Evolutionary conservation across 2,888 invertebrate species (phyloP).

Genomic region (Ypsolopha sequella): DNA sequence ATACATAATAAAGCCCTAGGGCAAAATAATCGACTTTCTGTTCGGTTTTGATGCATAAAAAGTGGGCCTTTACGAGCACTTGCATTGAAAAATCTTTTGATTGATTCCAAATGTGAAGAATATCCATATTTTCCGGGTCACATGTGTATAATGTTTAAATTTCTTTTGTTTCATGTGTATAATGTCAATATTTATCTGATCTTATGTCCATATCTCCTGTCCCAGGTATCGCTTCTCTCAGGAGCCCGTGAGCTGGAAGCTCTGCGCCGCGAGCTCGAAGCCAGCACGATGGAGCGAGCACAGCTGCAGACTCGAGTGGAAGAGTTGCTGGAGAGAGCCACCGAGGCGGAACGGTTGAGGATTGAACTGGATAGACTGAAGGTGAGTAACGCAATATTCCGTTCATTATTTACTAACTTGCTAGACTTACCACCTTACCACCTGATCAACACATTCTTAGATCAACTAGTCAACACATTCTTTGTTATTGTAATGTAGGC

Average conservation of each 20-base stretch:
- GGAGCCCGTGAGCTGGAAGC: constrained; percentile 75
- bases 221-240: constrained; percentile 47
- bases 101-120: no score
- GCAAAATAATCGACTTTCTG: no score
- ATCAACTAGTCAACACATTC: no score
- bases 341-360: constrained; percentile 76
- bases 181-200: neutral
- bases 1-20: no score
- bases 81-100: no score
- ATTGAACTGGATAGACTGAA: constrained; percentile 79
- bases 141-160: neutral
- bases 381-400: constrained; percentile 46
- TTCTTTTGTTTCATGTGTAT: neutral
- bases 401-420: no score
- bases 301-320: constrained; percentile 72
- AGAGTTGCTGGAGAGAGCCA: constrained; percentile 74
- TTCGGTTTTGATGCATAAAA: no score
- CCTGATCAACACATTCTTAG: no score
- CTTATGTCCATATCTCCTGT: neutral
- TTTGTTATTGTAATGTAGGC: no score
- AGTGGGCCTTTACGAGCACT: no score
- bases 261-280: constrained; percentile 73
- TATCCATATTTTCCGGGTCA: no score
- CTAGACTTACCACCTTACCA: no score
- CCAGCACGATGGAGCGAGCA: constrained; percentile 74